phyloP scores from a whole-genome alignment of 2,113 vertebrate species.

The Penelope pileata region DNA sequence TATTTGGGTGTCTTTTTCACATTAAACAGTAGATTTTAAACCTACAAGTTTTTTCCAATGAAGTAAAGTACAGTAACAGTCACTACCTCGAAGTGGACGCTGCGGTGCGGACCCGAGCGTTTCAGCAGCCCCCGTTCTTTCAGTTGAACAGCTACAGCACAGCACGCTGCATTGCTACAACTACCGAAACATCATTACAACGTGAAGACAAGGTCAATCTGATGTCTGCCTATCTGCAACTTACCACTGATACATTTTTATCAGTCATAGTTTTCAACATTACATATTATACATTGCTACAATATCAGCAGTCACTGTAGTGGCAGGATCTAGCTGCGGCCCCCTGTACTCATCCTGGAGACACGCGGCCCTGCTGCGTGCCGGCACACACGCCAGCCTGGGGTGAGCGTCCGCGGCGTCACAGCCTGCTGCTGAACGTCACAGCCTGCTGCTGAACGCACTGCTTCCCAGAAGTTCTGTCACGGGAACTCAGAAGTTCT shows the following conservation, averaged over 20 bases:
- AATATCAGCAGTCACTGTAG: not conserved
- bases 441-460: too few species aligned
- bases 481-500: too few species aligned
- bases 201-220: not conserved
- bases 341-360: not conserved
- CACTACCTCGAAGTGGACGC: not conserved
- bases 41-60: not conserved
- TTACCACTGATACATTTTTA: too few species aligned
- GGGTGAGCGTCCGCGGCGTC: fast-evolving
- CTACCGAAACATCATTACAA: not conserved
- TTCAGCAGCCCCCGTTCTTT: not conserved
- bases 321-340: not conserved
- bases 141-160: not conserved
- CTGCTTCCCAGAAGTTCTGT: too few species aligned
- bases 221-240: not conserved
- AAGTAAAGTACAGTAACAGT: not conserved
- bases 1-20: not conserved
- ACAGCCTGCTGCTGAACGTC: too few species aligned
- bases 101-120: not conserved
- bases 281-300: not conserved
- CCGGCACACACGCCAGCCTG: fast-evolving
- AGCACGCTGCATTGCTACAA: not conserved
- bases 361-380: too few species aligned
- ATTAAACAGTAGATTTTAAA: not conserved
- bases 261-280: not conserved